These are phyloP conservation scores for Sciurus niger DNA, from an alignment of 2,113 vertebrate genomes.

Conservation along the genomic window DNA sequence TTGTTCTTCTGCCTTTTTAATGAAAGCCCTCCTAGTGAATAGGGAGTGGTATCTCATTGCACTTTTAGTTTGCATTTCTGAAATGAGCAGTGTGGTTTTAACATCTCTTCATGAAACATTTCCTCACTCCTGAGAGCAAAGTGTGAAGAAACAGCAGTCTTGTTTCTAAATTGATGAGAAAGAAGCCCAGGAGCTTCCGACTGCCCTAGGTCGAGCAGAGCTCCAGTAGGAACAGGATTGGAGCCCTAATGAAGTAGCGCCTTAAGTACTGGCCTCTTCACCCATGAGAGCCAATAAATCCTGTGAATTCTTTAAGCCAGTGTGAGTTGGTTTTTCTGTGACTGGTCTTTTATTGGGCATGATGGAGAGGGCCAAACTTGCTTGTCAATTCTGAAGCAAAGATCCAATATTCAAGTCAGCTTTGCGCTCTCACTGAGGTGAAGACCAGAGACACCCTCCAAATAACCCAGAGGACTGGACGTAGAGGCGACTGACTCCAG, in stretches of 20 bases:
- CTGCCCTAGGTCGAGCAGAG: neutral
- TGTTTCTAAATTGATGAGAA: neutral
- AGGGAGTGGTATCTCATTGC: neutral
- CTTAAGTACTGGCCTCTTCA: neutral
- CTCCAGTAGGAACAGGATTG: neutral
- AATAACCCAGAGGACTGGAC: too few relatives aligned
- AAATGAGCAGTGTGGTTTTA: neutral
- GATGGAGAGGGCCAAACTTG: neutral
- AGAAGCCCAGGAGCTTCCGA: neutral
- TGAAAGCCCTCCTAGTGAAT: neutral
- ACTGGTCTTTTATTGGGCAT: neutral
- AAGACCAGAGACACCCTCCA: too few relatives aligned
- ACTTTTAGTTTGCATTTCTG: neutral
- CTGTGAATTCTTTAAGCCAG: neutral
- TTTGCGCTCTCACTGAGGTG: too few relatives aligned
- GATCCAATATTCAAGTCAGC: too few relatives aligned
- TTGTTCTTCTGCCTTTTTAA: neutral
- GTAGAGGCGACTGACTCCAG: too few relatives aligned
- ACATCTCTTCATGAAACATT: neutral
- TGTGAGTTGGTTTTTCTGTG: neutral
- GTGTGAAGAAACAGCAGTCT: neutral
- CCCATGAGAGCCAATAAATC: neutral
- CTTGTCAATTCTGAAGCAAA: neutral
- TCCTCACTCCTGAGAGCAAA: neutral
- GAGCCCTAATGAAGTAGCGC: neutral